These are phyloP conservation scores for Glaucidium brasilianum DNA, from an alignment of 2,113 vertebrate species.

Conservation along the genomic window DNA sequence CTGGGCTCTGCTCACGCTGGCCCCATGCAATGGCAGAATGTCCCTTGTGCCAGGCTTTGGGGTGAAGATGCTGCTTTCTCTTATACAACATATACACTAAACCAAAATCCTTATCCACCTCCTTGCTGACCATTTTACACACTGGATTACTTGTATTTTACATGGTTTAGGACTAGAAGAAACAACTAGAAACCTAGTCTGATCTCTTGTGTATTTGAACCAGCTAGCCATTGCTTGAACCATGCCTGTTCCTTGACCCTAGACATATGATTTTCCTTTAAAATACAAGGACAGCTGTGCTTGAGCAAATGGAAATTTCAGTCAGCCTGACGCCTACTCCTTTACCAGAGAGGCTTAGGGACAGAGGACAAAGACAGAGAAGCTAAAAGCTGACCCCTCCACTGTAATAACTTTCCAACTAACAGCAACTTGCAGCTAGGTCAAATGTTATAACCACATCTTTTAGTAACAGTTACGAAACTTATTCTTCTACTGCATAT, in stretches of 20 bases:
- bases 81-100: neutral
- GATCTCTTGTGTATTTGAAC: neutral
- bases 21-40: fast-evolving
- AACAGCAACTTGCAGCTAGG: neutral
- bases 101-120: neutral
- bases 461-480: neutral
- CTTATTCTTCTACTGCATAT: neutral
- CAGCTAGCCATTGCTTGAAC: neutral
- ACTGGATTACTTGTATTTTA: neutral
- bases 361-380: neutral
- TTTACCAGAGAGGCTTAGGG: neutral
- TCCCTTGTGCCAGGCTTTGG: neutral
- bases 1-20: neutral
- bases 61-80: neutral
- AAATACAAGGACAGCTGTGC: neutral
- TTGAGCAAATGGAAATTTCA: neutral
- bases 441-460: neutral
- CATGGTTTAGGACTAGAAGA: neutral
- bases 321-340: neutral
- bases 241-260: neutral
- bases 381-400: neutral
- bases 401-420: neutral
- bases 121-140: neutral
- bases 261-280: neutral
- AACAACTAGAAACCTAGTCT: neutral